phyloP scores from a whole-genome alignment of 2,113 vertebrate species.

The Nettapus auritus region DNA sequence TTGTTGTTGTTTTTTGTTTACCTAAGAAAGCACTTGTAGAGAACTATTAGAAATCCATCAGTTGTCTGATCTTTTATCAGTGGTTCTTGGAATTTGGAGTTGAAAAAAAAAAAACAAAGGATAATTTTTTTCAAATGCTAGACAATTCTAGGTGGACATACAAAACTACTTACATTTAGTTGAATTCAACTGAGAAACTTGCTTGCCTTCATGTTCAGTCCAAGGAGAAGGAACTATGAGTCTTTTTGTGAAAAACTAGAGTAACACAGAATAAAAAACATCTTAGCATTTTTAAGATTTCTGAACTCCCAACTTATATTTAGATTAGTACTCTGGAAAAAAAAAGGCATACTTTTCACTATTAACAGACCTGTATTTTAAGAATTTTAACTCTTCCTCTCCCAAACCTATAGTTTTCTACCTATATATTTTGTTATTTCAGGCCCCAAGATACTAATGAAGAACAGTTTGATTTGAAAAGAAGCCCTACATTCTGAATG shows the following conservation, averaged over 20 bases:
- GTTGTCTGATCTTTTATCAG: background rate
- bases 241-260: slow-evolving; percentile 95
- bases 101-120: background rate
- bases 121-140: background rate
- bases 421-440: background rate
- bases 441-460: background rate
- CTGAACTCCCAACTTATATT: background rate
- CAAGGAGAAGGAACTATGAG: slow-evolving; percentile 95
- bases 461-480: background rate
- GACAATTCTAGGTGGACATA: background rate
- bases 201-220: slow-evolving; percentile 84
- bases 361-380: background rate
- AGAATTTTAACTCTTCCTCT: background rate
- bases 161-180: slow-evolving; percentile 82
- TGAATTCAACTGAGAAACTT: slow-evolving; percentile 74
- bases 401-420: background rate
- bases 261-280: background rate
- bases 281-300: background rate
- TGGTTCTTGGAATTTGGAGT: background rate
- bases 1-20: background rate
- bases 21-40: background rate
- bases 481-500: background rate
- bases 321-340: background rate
- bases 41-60: background rate
- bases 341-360: background rate